Base-by-base conservation (phyloP, 1,140 invertebrate genomes). In the Oscheius sp. region DNA sequence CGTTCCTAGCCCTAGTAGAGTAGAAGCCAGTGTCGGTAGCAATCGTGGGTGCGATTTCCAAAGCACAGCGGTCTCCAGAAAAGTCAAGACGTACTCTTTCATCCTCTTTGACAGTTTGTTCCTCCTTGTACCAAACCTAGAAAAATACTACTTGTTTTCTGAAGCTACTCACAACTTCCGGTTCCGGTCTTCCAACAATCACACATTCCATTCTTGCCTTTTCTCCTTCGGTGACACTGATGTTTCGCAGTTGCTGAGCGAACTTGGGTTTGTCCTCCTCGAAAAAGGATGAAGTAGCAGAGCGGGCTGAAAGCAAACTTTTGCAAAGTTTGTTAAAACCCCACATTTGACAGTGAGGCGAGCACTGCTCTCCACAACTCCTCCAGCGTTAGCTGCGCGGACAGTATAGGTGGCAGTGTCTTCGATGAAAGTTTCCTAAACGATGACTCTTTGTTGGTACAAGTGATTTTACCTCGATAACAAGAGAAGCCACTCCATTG, bases 401-500 rank as follows among this genome's bases (percentile, higher is more conserved):
- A 91, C 91, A 1, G 89, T 91, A 79, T 92, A 94, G 38, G 86
- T 87, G 0, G 91, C 91, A 1, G 91, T 91, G 84, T 94, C 92
- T 84, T 93, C 91, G 7, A 90, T 88, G 78, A 93, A 92, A 0
- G 90, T 91, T 85, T 92, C 91, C 29, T 63, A 45, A 45, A 45
- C 18, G 0, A 45, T 45, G 18, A 45, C 23, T 45, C 23, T 45
- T n/a, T n/a, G n/a, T n/a, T n/a, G n/a, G n/a, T n/a, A n/a, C n/a
- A n/a, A n/a, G n/a, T n/a, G n/a, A n/a, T n/a, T n/a, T 45, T 23
- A 45, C 42, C 76, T 91, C 91, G 73, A 92, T 91, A 0, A 87
- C 90, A 4, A 92, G 83, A 63, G 89, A 90, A 58, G 88, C 88
- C 79, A 88, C 70, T 0, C 89, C 88, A 46, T 86, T 80, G 36